Evolutionary conservation across 2,797 vertebrate genomes (phyloP).

Genomic region (Pseudochirops cupreus): DNA sequence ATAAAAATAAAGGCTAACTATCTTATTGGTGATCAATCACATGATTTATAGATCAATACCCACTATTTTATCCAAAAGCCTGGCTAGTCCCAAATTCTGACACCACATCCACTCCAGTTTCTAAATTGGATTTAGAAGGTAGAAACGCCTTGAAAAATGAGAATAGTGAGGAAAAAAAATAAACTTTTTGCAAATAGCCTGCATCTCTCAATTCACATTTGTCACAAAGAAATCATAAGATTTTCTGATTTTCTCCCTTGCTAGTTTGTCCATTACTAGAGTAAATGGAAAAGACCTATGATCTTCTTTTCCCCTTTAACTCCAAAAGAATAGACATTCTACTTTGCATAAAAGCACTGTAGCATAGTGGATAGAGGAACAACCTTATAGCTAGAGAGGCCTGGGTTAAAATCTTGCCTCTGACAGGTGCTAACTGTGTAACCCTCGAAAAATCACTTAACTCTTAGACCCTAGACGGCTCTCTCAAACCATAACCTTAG

Average conservation of each 20-base stretch:
- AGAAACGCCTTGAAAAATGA: slow-evolving; percentile 17
- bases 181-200: slow-evolving; percentile 23
- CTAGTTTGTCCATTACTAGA: slow-evolving; percentile 15
- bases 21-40: slow-evolving; percentile 28
- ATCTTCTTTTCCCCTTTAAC: slow-evolving; percentile 52
- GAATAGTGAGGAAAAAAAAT: slow-evolving; percentile 52
- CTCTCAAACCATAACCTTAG: background rate
- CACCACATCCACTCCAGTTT: slow-evolving; percentile 21
- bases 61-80: slow-evolving; percentile 34
- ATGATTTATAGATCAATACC: slow-evolving; percentile 27
- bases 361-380: background rate
- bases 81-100: slow-evolving; percentile 32
- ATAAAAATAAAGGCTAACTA: slow-evolving; percentile 27
- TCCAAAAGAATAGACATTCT: background rate
- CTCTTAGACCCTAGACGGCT: background rate
- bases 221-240: background rate
- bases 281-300: slow-evolving; percentile 37
- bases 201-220: background rate
- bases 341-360: background rate
- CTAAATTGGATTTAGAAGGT: slow-evolving; percentile 3
- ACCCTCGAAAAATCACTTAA: background rate
- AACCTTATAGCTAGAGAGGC: background rate
- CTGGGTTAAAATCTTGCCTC: background rate
- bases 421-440: background rate
- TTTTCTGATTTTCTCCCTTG: slow-evolving; percentile 18